Conservation (phyloP, 2,797 vertebrate genomes). For the Syngnathus acus region DNA sequence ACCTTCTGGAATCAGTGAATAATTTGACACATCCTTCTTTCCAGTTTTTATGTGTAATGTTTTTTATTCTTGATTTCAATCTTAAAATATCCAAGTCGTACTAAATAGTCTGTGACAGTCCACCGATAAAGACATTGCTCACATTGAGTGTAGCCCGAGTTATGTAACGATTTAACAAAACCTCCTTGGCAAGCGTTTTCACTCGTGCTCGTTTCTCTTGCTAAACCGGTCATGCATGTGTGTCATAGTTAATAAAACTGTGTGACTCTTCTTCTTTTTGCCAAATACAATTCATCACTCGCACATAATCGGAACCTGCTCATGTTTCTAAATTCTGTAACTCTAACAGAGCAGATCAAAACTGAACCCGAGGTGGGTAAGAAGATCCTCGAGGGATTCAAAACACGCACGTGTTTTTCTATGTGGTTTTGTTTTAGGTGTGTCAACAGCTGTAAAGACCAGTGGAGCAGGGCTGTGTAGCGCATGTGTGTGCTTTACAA, state of each 20-base stretch:
- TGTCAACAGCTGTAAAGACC: constrained; percentile 29
- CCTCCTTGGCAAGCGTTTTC: not conserved
- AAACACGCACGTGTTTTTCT: constrained; percentile 11
- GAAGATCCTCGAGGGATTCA: constrained; percentile 6
- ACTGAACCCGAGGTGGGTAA: not conserved
- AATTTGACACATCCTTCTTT: too few species aligned
- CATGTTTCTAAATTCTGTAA: not conserved
- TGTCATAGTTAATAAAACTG: not conserved
- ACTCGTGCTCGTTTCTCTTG: not conserved
- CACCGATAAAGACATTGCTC: not conserved
- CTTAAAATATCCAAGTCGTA: too few species aligned
- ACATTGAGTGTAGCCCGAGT: not conserved
- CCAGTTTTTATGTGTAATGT: too few species aligned
- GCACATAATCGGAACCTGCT: not conserved
- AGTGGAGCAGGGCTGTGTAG: constrained; percentile 35
- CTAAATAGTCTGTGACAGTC: not conserved
- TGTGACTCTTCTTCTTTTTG: not conserved
- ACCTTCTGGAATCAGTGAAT: too few species aligned
- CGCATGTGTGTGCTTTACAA: not conserved
- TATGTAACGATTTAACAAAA: constrained; percentile 1
- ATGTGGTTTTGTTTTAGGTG: constrained; percentile 42
- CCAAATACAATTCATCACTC: not conserved
- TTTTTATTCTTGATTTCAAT: too few species aligned
- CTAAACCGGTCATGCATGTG: not conserved
- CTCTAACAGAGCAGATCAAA: not conserved